Conservation (phyloP, 2,797 vertebrate genomes). For the Neosilurus mollespiculum region DNA sequence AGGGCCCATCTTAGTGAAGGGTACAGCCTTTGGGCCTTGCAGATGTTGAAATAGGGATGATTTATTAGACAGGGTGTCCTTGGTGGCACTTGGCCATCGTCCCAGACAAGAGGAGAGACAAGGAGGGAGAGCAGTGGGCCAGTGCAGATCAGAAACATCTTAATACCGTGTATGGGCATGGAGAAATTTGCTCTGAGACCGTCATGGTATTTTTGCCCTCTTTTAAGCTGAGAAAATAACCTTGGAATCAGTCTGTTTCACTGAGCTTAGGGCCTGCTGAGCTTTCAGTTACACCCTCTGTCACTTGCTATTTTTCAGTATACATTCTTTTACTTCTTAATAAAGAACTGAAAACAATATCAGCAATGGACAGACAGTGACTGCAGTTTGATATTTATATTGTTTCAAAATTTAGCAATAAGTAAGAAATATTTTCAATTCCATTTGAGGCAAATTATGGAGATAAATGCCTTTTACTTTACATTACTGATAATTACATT, state of each 20-base stretch:
- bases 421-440: not conserved
- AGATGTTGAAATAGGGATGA: constrained; percentile 92
- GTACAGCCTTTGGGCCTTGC: constrained; percentile 79
- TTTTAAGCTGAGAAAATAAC: constrained; percentile 74
- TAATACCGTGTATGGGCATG: constrained; percentile 78
- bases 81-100: constrained; percentile 90
- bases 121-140: constrained; percentile 61
- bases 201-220: constrained; percentile 76
- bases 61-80: constrained; percentile 90
- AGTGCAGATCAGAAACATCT: constrained; percentile 69
- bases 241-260: constrained; percentile 71
- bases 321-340: constrained; percentile 36
- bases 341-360: not conserved
- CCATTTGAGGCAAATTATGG: not conserved
- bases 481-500: not conserved
- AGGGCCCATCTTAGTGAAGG: constrained; percentile 81
- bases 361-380: not conserved
- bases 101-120: constrained; percentile 77
- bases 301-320: constrained; percentile 1
- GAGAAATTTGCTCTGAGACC: constrained; percentile 67
- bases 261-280: constrained; percentile 68
- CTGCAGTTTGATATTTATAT: not conserved
- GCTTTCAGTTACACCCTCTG: constrained; percentile 34
- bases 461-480: not conserved
- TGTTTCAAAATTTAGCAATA: not conserved